Evolutionary conservation across 2,797 vertebrate species (phyloP), one percentile per base, ranked within the genome.

Genomic region (Poecile montanus): DNA sequence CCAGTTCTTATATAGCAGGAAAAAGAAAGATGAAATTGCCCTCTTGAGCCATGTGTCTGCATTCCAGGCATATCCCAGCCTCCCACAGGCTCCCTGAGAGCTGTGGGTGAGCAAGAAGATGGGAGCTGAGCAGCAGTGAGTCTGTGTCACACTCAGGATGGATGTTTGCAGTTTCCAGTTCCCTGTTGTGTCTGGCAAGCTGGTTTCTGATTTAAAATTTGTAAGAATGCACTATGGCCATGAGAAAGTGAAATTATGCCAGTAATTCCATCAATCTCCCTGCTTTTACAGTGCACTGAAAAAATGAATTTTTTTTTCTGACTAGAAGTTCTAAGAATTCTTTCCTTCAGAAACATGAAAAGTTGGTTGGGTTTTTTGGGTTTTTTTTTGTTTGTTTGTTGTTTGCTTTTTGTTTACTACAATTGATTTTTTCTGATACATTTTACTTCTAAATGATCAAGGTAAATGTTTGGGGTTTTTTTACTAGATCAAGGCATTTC

Each of bases 11-110:
- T 23, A 70, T 0, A 73, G 30, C 54, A 94, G 51, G 68, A 72
- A 88, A 77, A 75, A 75, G 58, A 83, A 58, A 53, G 76, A 38
- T 54, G 32, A 68, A 79, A 78, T 63, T 48, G 25, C 48, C 60
- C 34, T 72, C 66, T 40, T 5, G 44, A 89, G 71, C 18, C 2
- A 29, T 2, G 2, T 61, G 77, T 65, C 88, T 45, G 47, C 95
- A 94, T 95, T 95, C 91, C 90, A 79, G 85, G 60, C 91, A 70
- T 68, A 16, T 66, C 32, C 79, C 62, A 62, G 44, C 47, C 83
- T 93, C 91, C 85, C 86, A 94, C 88, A 44, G 62, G 70, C 44
- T 90, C 58, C 53, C 66, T 66, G 85, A 23, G 34, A 75, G 30
- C 58, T 54, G 61, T 23, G 62, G 32, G 23, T 8, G 29, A 87